Percentiles rank a stretch among this genome's conserved stretches.
phyloP scores from a whole-genome alignment of 1,140 invertebrate species.

The Drosophila kanapiae region DNA sequence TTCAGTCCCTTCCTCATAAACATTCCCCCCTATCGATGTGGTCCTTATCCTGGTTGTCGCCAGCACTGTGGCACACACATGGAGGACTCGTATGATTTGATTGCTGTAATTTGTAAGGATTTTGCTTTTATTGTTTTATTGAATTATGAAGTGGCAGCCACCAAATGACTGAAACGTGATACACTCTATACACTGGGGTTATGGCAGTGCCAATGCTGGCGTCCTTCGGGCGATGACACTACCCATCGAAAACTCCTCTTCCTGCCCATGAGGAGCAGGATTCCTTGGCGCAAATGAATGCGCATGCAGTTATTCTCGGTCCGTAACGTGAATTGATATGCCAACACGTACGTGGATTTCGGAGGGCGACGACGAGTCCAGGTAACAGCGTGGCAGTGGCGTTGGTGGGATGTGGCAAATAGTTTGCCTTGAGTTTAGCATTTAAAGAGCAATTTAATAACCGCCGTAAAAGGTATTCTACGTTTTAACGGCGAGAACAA shows the following conservation, averaged over 20 bases:
- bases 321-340: slow-evolving; percentile 62
- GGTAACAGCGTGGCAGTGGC: slow-evolving; percentile 16
- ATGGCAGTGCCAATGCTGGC: slow-evolving; percentile 32
- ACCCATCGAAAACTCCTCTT: not conserved
- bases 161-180: slow-evolving; percentile 77
- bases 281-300: slow-evolving; percentile 60
- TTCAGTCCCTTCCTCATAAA: not conserved
- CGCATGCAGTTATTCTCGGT: slow-evolving; percentile 57
- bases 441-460: slow-evolving; percentile 55
- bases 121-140: slow-evolving; percentile 84
- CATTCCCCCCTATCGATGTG: not conserved
- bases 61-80: slow-evolving; percentile 14
- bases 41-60: not conserved
- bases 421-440: slow-evolving; percentile 19
- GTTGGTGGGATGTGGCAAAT: slow-evolving; percentile 9
- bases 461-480: slow-evolving; percentile 27
- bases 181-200: slow-evolving; percentile 40
- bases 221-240: slow-evolving; percentile 18
- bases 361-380: slow-evolving; percentile 6
- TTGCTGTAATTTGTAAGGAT: slow-evolving; percentile 84
- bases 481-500: slow-evolving; percentile 6
- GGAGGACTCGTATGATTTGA: slow-evolving; percentile 63
- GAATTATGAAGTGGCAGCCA: slow-evolving; percentile 82
- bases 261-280: slow-evolving; percentile 19
- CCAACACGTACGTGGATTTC: slow-evolving; percentile 43